Conservation (phyloP, 2,113 vertebrate species). For the Siniperca knerii region DNA sequence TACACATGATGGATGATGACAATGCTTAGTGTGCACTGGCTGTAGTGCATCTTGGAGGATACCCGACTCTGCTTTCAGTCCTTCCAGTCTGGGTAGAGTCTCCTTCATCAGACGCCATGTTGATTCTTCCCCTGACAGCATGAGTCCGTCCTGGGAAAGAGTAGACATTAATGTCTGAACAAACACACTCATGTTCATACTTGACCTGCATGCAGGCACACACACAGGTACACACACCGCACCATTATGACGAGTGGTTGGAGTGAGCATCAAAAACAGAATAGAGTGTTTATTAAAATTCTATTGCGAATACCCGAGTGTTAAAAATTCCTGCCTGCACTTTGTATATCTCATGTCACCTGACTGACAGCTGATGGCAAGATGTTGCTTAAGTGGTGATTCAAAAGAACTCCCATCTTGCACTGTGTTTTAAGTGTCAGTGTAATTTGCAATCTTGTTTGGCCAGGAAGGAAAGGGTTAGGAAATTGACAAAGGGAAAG, state of each 20-base stretch:
- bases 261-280: not conserved
- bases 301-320: not conserved
- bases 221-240: not conserved
- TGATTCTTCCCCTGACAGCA: conserved; percentile 64
- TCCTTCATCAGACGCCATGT: conserved; percentile 63
- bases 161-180: not conserved
- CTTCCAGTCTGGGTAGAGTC: conserved; percentile 62
- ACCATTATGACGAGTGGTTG: not conserved
- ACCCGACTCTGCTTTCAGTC: conserved; percentile 58
- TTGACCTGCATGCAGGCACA: not conserved
- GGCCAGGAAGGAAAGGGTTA: not conserved
- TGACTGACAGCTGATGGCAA: not conserved
- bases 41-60: conserved; percentile 49
- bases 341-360: not conserved
- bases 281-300: not conserved
- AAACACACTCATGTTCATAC: not conserved
- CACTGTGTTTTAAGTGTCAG: not conserved
- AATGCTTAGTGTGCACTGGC: not conserved
- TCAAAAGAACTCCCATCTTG: not conserved
- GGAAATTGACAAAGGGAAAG: not conserved
- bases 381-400: not conserved
- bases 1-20: not conserved
- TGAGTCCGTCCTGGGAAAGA: conserved; percentile 67
- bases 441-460: not conserved
- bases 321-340: not conserved